phyloP scores from a whole-genome alignment of 2,113 vertebrate genomes.

The Varanus komodoensis region DNA sequence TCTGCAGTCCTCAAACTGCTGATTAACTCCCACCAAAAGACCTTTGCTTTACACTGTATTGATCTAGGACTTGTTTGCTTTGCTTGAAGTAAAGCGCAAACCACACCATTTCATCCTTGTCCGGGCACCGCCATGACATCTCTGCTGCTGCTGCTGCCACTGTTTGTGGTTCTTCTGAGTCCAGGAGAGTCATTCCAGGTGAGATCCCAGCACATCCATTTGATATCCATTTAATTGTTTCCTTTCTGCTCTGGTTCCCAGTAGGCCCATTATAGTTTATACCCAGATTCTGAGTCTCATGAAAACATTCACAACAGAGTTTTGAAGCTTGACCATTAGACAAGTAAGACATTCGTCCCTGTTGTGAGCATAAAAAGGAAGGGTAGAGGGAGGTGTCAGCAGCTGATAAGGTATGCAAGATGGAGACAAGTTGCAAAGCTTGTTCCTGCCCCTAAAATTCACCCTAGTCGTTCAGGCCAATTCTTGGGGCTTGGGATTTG shows the following conservation, averaged over 20 bases:
- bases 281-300: neutral
- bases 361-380: neutral
- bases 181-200: conserved; percentile 46
- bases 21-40: conserved; percentile 22
- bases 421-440: neutral
- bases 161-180: conserved; percentile 14
- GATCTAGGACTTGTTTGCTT: conserved; percentile 24
- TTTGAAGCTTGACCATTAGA: neutral
- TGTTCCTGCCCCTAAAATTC: neutral
- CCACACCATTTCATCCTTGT: rapidly evolving
- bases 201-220: conserved; percentile 35
- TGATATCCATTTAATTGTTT: neutral
- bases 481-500: neutral
- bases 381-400: neutral
- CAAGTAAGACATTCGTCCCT: neutral
- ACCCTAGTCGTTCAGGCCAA: neutral
- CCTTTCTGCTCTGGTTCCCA: neutral
- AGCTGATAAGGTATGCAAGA: neutral
- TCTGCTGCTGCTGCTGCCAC: conserved; percentile 41
- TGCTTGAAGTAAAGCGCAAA: neutral
- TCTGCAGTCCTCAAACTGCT: neutral
- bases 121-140: conserved; percentile 44
- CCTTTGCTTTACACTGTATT: conserved; percentile 34
- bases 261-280: neutral
- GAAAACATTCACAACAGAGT: neutral